phyloP scores from a whole-genome alignment of 2,888 invertebrate genomes.

The Cephus sareptanus region DNA sequence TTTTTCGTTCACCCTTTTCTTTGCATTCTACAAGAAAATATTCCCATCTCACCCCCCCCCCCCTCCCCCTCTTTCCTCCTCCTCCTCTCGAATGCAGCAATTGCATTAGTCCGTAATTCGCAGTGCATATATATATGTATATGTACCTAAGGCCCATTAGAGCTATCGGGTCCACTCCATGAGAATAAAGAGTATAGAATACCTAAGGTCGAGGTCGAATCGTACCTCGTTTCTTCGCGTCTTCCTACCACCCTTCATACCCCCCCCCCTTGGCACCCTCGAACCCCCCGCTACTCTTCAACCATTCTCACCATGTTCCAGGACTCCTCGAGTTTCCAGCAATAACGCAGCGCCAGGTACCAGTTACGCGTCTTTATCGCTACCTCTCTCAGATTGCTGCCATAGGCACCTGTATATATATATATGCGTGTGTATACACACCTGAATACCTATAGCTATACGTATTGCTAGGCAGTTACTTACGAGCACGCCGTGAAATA shows the following conservation, averaged over 20 bases:
- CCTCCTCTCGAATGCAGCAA: not conserved
- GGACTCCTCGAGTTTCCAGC: not conserved
- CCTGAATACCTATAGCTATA: not conserved
- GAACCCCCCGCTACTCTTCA: not conserved
- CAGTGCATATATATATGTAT: not conserved
- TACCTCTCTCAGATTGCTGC: not conserved
- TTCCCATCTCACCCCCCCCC: not conserved
- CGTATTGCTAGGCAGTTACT: not conserved
- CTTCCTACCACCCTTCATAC: not conserved
- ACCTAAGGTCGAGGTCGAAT: not conserved
- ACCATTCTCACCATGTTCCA: not conserved
- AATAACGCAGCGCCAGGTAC: not conserved
- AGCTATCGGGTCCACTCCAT: not conserved
- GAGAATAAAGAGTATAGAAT: not conserved
- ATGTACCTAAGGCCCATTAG: not conserved
- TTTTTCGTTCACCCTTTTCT: not conserved
- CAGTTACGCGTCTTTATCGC: conserved; percentile 8
- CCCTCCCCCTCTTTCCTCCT: not conserved
- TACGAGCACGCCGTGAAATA: conserved; percentile 39
- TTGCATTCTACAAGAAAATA: not conserved
- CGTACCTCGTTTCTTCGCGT: not conserved
- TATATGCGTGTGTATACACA: not conserved
- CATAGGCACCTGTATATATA: not conserved
- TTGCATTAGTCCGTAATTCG: not conserved
- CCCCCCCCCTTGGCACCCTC: not conserved